phyloP scores from a whole-genome alignment of 2,113 vertebrate genomes.

The Anguilla japonica region DNA sequence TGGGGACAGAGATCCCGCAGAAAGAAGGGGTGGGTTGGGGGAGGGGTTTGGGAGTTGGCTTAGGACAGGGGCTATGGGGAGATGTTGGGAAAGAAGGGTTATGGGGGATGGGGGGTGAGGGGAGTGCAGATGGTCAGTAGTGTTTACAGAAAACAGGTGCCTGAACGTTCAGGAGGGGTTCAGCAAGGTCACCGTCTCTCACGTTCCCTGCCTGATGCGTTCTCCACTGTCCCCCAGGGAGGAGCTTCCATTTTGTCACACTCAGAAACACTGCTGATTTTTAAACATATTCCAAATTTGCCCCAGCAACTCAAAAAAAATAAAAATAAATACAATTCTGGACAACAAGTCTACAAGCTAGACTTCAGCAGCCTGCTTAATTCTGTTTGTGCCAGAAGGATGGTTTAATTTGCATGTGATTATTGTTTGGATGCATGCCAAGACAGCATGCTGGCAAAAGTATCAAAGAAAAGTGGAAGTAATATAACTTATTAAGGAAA shows the following conservation, averaged over 20 bases:
- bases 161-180: conserved; percentile 43
- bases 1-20: not conserved
- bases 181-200: conserved; percentile 52
- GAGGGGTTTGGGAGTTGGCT: not conserved
- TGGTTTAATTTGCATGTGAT: conserved; percentile 55
- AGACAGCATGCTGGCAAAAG: conserved; percentile 32
- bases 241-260: not conserved
- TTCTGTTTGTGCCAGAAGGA: conserved; percentile 4
- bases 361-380: not conserved
- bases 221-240: not conserved
- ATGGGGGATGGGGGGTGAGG: not conserved
- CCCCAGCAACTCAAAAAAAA: not conserved
- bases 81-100: not conserved
- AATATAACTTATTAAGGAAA: conserved; percentile 49
- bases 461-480: conserved; percentile 42
- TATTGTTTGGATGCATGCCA: conserved; percentile 46
- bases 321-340: not conserved
- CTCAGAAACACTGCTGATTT: not conserved
- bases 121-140: conserved; percentile 45
- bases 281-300: not conserved
- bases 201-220: conserved; percentile 8
- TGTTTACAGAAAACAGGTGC: conserved; percentile 70
- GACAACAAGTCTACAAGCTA: not conserved
- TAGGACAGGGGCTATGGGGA: not conserved
- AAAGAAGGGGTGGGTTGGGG: not conserved